These are phyloP conservation scores for Aleiodes alternator DNA, from an alignment of 2,888 invertebrate genomes.

Conservation along the genomic window DNA sequence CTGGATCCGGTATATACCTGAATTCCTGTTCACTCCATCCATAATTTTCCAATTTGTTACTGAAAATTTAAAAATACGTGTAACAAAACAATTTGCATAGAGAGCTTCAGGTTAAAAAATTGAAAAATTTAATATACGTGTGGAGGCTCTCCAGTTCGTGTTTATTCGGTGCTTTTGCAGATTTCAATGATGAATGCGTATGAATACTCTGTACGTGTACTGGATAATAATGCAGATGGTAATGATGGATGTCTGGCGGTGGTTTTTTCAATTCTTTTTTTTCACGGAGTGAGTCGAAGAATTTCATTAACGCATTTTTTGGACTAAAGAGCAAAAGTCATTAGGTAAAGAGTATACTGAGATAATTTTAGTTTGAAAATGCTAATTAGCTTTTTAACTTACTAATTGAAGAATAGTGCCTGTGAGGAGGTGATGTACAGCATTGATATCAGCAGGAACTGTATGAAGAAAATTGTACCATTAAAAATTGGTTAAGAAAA, in stretches of 20 bases:
- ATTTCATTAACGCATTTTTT: slow-evolving; percentile 57
- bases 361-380: background rate
- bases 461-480: slow-evolving; percentile 52
- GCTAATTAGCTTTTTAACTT: slow-evolving; percentile 50
- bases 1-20: slow-evolving; percentile 56
- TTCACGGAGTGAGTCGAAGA: slow-evolving; percentile 57
- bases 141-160: slow-evolving; percentile 58
- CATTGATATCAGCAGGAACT: slow-evolving; percentile 56
- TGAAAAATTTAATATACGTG: slow-evolving; percentile 51
- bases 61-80: slow-evolving; percentile 47
- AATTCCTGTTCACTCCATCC: slow-evolving; percentile 63
- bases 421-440: slow-evolving; percentile 56
- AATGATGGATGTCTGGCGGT: slow-evolving; percentile 61
- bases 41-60: slow-evolving; percentile 58
- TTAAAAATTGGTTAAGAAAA: slow-evolving; percentile 6
- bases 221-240: slow-evolving; percentile 67
- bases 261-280: slow-evolving; percentile 57
- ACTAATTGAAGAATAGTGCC: slow-evolving; percentile 64
- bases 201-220: slow-evolving; percentile 54
- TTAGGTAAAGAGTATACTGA: background rate
- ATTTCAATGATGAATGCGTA: slow-evolving; percentile 41
- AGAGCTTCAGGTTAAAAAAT: background rate
- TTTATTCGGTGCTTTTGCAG: slow-evolving; percentile 58
- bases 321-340: slow-evolving; percentile 54
- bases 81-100: slow-evolving; percentile 24